Evolutionary conservation across 2,797 vertebrate species (phyloP).

Genomic region (Lagorchestes hirsutus): DNA sequence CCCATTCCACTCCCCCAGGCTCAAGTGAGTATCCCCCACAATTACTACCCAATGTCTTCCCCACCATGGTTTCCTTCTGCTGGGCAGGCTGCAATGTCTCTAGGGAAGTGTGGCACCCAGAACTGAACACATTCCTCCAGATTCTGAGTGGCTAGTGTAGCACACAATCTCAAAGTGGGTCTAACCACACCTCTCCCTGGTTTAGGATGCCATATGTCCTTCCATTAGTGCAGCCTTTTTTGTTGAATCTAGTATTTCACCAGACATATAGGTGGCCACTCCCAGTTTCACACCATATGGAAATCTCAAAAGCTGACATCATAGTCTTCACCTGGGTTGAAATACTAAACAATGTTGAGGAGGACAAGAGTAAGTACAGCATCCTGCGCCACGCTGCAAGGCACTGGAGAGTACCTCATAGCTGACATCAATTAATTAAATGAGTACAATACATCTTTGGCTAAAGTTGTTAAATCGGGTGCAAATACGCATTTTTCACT

Average conservation of each 20-base stretch:
- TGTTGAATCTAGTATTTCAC: background rate
- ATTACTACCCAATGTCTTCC: background rate
- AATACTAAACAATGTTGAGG: background rate
- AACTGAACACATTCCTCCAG: no score
- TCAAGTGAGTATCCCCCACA: background rate
- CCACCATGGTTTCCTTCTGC: background rate
- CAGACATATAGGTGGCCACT: background rate
- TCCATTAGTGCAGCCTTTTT: background rate
- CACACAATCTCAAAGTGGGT: no score
- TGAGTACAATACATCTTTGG: background rate
- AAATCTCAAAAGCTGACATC: background rate
- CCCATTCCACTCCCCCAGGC: background rate
- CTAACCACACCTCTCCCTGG: background rate
- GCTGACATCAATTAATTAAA: background rate
- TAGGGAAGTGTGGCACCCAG: background rate
- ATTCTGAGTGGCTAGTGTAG: background rate
- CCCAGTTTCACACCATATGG: background rate
- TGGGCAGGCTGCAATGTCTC: background rate
- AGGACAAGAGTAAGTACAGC: background rate
- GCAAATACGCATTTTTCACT: background rate
- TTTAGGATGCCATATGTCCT: background rate
- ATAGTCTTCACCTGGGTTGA: background rate
- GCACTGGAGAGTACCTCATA: background rate
- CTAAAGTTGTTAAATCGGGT: background rate
- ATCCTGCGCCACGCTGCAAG: background rate